Percentiles rank a stretch among this genome's conserved stretches.
Evolutionary conservation across 2,888 invertebrate genomes (phyloP).

Genomic region (Deilephila porcellus): DNA sequence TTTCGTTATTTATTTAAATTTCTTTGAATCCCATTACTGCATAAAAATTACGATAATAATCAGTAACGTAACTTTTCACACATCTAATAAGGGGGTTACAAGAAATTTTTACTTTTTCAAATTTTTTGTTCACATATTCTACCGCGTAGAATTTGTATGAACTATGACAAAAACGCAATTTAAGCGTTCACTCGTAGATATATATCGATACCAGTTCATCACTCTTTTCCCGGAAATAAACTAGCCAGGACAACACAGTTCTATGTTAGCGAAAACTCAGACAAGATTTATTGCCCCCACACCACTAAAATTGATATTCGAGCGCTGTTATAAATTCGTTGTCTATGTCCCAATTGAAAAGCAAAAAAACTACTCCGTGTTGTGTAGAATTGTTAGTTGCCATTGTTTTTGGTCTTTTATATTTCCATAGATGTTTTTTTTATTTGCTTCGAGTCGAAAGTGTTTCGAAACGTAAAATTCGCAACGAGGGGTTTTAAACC

Average conservation of each 20-base stretch:
- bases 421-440: not conserved
- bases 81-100: too few species aligned
- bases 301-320: conserved; percentile 53
- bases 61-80: too few species aligned
- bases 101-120: not conserved
- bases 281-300: conserved; percentile 54
- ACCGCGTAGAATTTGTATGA: not conserved
- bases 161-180: conserved; percentile 33
- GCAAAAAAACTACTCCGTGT: not conserved
- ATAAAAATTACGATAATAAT: too few species aligned
- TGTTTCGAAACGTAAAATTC: not conserved
- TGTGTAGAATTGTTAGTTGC: too few species aligned
- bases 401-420: not conserved
- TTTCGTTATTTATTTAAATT: too few species aligned
- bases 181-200: conserved; percentile 50
- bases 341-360: conserved; percentile 12
- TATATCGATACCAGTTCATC: conserved; percentile 51
- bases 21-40: too few species aligned
- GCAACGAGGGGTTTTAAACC: too few species aligned
- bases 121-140: too few species aligned
- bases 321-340: conserved; percentile 35
- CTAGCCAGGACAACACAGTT: conserved; percentile 55
- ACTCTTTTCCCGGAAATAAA: conserved; percentile 55
- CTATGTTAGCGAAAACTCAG: conserved; percentile 54
- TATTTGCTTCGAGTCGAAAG: not conserved